Base-by-base conservation (phyloP, 2,888 invertebrate genomes). In the Trachelus iudaicus region DNA sequence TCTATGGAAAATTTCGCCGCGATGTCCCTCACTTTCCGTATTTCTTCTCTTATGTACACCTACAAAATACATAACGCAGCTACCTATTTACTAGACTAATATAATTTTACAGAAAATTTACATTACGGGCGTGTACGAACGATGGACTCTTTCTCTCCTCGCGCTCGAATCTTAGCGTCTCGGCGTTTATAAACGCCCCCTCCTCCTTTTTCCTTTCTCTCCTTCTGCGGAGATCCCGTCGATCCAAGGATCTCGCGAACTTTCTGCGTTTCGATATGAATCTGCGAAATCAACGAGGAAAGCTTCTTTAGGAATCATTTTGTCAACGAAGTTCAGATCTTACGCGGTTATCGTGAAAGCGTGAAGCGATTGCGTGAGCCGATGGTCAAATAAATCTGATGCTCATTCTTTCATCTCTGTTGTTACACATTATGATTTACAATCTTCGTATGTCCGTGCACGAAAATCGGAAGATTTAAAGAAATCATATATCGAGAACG, bases 71-170 rank as follows among this genome's bases (percentile, higher is more conserved):
- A 89, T 88, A 88, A 89, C 86, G 85, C 87, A 84, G 84, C 85
- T 87, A 87, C 83, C 85, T 85, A 85, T 83, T 83, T 83, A 83
- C 83, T 85, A 84, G 79, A 83, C 84, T 87, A 86, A 86, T 84
- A 35, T 83, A 84, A 89, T 88, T 90, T 90, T 89, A 89, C 89
- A 90, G 85, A 86, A 85, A 90, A 89, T 89, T 85, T 90, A 90
- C 89, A 88, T 82, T 81, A 69, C 77, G 78, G 69, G 40, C 37
- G 33, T 69, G 6, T 37, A 37, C 37, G 30, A 34, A 76, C 69
- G 69, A 34, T 11, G 69, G 69, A 73, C 68, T 75, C 79, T 79
- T 77, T 73, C 75, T 30, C 76, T 34, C 79, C 79, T 80, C 79
- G 75, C 79, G 82, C 79, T 82, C 81, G 76, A 74, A 73, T 81